These are phyloP conservation scores for Sander lucioperca DNA, from an alignment of 2,113 vertebrate species.

Conservation along the genomic window DNA sequence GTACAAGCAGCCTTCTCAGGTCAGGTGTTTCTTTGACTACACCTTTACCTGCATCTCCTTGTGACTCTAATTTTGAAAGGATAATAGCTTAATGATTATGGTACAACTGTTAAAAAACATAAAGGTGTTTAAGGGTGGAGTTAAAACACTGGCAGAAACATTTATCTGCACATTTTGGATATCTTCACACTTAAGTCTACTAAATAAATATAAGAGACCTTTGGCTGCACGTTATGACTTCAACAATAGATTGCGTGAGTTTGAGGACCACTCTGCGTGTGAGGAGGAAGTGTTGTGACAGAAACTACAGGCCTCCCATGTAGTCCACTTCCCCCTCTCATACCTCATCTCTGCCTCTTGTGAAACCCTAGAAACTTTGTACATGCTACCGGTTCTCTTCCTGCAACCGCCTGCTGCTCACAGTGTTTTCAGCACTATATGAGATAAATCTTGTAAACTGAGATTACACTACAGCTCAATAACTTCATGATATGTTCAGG, in stretches of 20 bases:
- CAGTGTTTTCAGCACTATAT: not conserved
- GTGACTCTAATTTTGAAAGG: not conserved
- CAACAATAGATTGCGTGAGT: not conserved
- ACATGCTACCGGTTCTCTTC: slow-evolving; percentile 53
- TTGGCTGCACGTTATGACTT: not conserved
- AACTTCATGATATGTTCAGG: not conserved
- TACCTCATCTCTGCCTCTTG: slow-evolving; percentile 59
- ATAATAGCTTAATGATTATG: too few species aligned
- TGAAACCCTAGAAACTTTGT: slow-evolving; percentile 68
- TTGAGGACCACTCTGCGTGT: not conserved
- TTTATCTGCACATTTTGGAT: not conserved
- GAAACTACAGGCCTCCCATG: slow-evolving; percentile 66
- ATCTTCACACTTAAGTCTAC: not conserved
- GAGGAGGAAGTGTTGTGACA: slow-evolving; percentile 76
- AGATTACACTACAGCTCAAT: not conserved
- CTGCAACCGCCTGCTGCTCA: slow-evolving; percentile 39
- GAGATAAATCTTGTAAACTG: not conserved
- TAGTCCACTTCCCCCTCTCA: slow-evolving; percentile 74
- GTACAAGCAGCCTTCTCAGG: not conserved
- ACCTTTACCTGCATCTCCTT: not conserved
- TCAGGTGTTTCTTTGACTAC: not conserved
- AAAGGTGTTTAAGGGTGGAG: not conserved
- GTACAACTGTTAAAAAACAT: not conserved
- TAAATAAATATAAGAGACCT: not conserved
- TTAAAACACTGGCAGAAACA: not conserved